These are phyloP conservation scores for Centrocercus urophasianus DNA, from an alignment of 2,113 vertebrate genomes.

Conservation along the genomic window DNA sequence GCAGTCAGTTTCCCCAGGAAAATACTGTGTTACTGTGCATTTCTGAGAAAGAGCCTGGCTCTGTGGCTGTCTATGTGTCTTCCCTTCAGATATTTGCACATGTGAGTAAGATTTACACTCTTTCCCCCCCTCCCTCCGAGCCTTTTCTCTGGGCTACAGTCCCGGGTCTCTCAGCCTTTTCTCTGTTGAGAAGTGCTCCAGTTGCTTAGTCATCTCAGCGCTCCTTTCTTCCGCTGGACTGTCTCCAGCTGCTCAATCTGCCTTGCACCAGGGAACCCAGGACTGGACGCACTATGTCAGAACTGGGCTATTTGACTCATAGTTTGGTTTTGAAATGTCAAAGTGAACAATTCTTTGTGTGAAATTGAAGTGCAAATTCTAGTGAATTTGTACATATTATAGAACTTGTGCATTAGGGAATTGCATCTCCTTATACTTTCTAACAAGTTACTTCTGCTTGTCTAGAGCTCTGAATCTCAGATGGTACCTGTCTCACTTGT, in stretches of 20 bases:
- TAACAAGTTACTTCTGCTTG: neutral
- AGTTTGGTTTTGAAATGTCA: neutral
- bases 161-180: neutral
- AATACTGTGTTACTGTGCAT: neutral
- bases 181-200: neutral
- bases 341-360: neutral
- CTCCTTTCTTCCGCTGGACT: neutral
- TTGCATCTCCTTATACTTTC: neutral
- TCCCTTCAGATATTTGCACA: neutral
- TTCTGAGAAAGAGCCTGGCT: neutral
- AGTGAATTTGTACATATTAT: neutral
- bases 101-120: neutral
- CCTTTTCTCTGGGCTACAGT: neutral
- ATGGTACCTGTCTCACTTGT: neutral
- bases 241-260: neutral
- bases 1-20: no score
- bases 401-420: neutral
- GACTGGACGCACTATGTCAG: neutral
- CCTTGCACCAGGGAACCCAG: neutral
- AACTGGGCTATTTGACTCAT: neutral
- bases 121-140: no score
- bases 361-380: neutral
- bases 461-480: slow-evolving; percentile 7
- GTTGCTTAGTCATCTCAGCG: neutral
- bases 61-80: neutral